Percentiles rank a stretch among this genome's conserved stretches.
These are phyloP conservation scores for Porphyrio hochstetteri DNA, from an alignment of 2,113 vertebrate species.

Conservation along the genomic window DNA sequence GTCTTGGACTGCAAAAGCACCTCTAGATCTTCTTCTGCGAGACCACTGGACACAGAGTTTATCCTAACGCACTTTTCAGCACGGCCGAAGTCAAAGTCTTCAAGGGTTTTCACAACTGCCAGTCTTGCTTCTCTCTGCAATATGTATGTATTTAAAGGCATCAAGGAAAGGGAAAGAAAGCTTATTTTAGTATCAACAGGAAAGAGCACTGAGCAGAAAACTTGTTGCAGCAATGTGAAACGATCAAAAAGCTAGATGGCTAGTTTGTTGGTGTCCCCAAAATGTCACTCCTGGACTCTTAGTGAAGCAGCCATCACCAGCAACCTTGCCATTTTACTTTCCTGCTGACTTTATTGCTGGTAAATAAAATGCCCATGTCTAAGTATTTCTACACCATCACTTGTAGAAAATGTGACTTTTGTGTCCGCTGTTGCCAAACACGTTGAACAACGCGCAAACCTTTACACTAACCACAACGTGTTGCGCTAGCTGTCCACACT, in stretches of 20 bases:
- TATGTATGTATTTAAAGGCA: not conserved
- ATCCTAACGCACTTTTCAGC: constrained; percentile 93
- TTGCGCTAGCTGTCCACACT: not conserved
- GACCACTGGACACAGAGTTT: constrained; percentile 92
- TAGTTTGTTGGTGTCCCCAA: not conserved
- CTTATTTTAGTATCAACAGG: not conserved
- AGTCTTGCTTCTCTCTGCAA: constrained; percentile 87
- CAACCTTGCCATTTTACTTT: not conserved
- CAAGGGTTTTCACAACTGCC: constrained; percentile 84
- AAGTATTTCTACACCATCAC: not conserved
- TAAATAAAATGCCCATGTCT: not conserved
- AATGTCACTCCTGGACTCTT: not conserved
- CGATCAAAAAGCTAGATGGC: not conserved
- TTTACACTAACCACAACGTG: not conserved
- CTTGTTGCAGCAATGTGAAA: not conserved
- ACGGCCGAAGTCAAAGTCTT: constrained; percentile 82
- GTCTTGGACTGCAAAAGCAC: constrained; percentile 81
- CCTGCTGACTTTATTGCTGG: not conserved
- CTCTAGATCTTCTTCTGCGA: constrained; percentile 88
- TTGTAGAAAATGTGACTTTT: not conserved
- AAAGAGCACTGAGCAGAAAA: not conserved
- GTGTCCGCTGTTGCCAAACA: not conserved
- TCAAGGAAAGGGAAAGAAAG: not conserved
- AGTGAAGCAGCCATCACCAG: not conserved
- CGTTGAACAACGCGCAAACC: not conserved